Conservation (phyloP, 2,888 invertebrate species). For the Cephus pulcher region DNA sequence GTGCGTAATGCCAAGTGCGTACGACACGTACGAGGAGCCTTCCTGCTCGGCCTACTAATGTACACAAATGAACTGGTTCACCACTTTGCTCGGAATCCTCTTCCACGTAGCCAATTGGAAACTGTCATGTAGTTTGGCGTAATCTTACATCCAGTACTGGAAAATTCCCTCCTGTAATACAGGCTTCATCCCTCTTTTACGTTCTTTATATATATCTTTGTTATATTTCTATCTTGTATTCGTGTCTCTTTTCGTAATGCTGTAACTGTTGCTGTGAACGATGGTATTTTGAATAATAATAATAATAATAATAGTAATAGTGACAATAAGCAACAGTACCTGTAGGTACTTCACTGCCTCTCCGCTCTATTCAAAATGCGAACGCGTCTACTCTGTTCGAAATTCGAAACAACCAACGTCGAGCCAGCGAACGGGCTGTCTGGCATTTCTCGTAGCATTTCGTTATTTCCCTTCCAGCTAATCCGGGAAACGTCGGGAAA, state of each 20-base stretch:
- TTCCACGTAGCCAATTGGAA: not conserved
- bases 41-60: slow-evolving; percentile 5
- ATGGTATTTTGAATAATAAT: no score
- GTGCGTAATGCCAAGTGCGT: slow-evolving; percentile 3
- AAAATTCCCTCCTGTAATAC: not conserved
- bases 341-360: not conserved
- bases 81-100: not conserved
- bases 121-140: not conserved
- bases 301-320: not conserved
- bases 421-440: not conserved
- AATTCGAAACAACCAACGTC: not conserved
- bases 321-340: not conserved
- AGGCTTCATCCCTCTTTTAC: not conserved
- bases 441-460: not conserved
- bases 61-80: slow-evolving; percentile 7
- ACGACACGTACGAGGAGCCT: not conserved
- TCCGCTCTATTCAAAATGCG: not conserved
- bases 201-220: not conserved
- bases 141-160: not conserved
- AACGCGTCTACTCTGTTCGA: not conserved
- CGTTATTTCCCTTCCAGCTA: not conserved
- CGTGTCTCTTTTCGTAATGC: not conserved
- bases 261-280: not conserved
- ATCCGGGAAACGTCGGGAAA: not conserved
- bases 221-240: not conserved